Conservation (phyloP, 2,888 invertebrate genomes). For the Dorcus hopei region DNA sequence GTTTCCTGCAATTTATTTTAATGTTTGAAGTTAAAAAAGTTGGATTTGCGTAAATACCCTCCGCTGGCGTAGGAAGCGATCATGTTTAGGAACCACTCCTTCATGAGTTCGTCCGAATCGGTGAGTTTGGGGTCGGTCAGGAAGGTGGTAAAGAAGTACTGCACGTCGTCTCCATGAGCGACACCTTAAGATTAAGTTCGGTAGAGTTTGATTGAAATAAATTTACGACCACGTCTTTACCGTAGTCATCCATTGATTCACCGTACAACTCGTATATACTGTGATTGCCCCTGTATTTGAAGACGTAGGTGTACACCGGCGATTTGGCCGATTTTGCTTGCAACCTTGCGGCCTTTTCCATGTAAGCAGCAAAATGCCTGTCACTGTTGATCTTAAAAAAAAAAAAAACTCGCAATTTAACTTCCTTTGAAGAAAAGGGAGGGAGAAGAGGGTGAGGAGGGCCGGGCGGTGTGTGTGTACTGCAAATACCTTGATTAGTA, state of each 20-base stretch:
- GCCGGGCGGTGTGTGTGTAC: too few species aligned
- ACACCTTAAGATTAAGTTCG: conserved; percentile 1
- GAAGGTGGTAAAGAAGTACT: neutral
- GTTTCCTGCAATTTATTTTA: neutral
- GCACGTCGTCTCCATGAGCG: conserved; percentile 6
- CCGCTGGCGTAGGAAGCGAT: conserved; percentile 3
- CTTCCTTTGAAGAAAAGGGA: too few species aligned
- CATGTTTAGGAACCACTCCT: conserved; percentile 3
- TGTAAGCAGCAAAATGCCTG: conserved; percentile 56
- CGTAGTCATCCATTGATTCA: neutral
- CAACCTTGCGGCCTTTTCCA: conserved; percentile 55
- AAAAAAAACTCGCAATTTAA: too few species aligned
- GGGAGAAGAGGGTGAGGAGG: too few species aligned
- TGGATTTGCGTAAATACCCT: neutral
- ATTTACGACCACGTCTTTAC: neutral
- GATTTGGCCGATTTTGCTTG: conserved; percentile 54
- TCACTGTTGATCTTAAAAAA: conserved; percentile 57
- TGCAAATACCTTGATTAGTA: neutral
- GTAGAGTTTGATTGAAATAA: too few species aligned
- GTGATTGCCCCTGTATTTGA: conserved; percentile 12
- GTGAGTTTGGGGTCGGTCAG: neutral
- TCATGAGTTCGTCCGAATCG: conserved; percentile 6
- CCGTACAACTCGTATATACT: conserved; percentile 2
- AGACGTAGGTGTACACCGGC: conserved; percentile 57
- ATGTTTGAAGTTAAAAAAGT: too few species aligned